These are phyloP conservation scores for Sapayoa aenigma DNA, from an alignment of 2,113 vertebrate species.

Conservation along the genomic window DNA sequence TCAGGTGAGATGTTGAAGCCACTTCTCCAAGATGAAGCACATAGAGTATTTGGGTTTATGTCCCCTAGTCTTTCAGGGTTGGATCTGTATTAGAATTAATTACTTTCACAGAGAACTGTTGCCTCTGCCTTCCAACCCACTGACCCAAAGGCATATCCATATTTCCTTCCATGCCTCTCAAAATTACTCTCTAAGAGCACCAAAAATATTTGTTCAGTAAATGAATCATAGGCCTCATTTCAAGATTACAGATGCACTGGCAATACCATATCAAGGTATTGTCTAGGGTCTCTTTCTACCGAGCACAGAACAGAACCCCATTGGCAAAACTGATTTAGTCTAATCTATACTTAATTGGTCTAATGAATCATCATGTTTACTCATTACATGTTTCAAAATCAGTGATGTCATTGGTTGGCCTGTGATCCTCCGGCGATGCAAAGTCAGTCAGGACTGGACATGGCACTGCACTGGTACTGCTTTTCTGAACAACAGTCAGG, in stretches of 20 bases:
- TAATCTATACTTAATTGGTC: background rate
- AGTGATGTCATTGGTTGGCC: background rate
- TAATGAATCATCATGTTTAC: background rate
- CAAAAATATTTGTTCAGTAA: background rate
- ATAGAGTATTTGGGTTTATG: background rate
- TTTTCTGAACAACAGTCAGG: background rate
- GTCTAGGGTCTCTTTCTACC: background rate
- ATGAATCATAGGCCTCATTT: background rate
- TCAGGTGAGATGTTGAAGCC: background rate
- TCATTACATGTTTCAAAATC: background rate
- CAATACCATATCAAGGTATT: background rate
- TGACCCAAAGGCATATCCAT: background rate
- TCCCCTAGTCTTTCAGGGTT: background rate
- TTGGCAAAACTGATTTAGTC: background rate
- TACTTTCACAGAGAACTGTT: background rate
- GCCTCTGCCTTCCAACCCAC: background rate
- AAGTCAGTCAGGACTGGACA: background rate
- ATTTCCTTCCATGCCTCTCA: background rate
- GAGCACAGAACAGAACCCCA: background rate
- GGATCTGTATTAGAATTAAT: background rate
- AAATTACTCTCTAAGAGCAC: background rate
- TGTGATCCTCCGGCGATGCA: background rate
- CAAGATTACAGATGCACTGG: background rate
- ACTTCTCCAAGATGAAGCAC: background rate
- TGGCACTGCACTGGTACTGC: background rate